Conservation (phyloP, 1,140 invertebrate species). For the Pygmarrhopalites habei region DNA sequence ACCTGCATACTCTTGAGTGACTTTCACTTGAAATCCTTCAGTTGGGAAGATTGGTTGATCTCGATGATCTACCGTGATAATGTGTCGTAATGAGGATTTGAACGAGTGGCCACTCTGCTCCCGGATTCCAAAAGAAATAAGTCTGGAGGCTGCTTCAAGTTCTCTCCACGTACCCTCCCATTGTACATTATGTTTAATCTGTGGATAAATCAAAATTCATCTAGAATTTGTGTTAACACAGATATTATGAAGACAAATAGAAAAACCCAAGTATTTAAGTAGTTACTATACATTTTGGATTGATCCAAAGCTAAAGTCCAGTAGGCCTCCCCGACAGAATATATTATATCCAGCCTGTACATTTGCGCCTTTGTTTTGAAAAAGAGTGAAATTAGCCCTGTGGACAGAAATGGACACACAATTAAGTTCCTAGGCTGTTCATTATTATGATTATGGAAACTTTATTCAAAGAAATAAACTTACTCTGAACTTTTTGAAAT, state of each 20-base stretch:
- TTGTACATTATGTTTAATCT: constrained; percentile 69
- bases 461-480: constrained; percentile 47
- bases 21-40: constrained; percentile 58
- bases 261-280: too few relatives aligned
- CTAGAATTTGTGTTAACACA: neutral
- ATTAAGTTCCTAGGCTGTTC: neutral
- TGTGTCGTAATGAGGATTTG: constrained; percentile 74
- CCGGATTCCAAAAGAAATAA: constrained; percentile 66
- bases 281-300: constrained; percentile 45
- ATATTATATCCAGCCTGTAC: constrained; percentile 41
- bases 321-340: constrained; percentile 54
- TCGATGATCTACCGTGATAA: constrained; percentile 65
- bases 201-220: constrained; percentile 27
- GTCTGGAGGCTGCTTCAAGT: constrained; percentile 54
- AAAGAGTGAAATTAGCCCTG: constrained; percentile 8
- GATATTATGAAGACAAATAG: neutral
- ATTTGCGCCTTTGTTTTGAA: constrained; percentile 2
- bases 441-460: neutral
- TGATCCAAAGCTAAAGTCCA: constrained; percentile 58
- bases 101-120: constrained; percentile 76
- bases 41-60: constrained; percentile 71
- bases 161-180: constrained; percentile 76
- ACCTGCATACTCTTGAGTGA: constrained; percentile 71
- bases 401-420: neutral
- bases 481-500: constrained; percentile 50